phyloP scores from a whole-genome alignment of 2,797 vertebrate species.

The Margarornis squamiger region DNA sequence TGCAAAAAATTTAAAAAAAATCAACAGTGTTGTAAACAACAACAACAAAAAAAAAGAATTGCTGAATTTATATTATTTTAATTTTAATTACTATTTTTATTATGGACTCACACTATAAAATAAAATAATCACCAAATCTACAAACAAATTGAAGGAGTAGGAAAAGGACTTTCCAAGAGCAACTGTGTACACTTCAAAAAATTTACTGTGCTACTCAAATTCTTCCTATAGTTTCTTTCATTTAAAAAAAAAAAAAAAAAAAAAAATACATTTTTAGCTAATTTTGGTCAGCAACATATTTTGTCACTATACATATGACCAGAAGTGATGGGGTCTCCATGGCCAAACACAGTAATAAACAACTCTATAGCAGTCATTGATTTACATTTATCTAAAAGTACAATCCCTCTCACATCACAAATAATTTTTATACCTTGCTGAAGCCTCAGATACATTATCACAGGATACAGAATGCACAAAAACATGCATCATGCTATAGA shows the following conservation, averaged over 20 bases:
- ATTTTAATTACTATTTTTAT: neutral
- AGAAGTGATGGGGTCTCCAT: neutral
- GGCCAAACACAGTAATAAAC: neutral
- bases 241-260: neutral
- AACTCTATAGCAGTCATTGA: neutral
- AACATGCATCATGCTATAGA: neutral
- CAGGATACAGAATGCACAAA: neutral
- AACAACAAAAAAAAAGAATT: neutral
- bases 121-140: neutral
- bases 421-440: neutral
- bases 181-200: neutral
- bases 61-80: neutral
- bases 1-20: neutral
- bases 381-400: neutral
- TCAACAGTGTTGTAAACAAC: neutral
- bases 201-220: neutral
- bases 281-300: neutral
- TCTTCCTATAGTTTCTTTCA: neutral
- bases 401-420: neutral
- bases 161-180: neutral
- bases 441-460: neutral
- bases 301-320: neutral
- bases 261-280: neutral
- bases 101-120: neutral
- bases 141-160: neutral